A percentile compares a stretch with the other conserved stretches of the same genome.
Conservation (phyloP, 2,797 vertebrate species). For the Enteromius paludinosus region DNA sequence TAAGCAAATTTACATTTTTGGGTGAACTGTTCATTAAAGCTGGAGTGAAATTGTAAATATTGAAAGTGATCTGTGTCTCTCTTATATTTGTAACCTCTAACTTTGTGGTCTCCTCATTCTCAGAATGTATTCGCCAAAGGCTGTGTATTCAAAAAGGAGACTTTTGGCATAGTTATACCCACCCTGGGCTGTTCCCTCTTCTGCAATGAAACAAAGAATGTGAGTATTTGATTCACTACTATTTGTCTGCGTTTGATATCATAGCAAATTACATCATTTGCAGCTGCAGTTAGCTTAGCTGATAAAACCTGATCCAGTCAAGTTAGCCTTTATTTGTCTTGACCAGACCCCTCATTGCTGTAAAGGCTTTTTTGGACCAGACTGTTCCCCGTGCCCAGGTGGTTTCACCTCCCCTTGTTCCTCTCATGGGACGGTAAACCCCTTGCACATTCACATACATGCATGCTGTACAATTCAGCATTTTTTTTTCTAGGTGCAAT, state of each 20-base stretch:
- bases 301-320: neutral
- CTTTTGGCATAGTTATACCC: neutral
- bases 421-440: slow-evolving; percentile 84
- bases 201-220: slow-evolving; percentile 56
- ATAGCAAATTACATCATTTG: neutral
- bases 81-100: neutral
- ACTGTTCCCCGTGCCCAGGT: slow-evolving; percentile 87
- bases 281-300: neutral
- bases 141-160: slow-evolving; percentile 29
- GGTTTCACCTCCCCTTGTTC: slow-evolving; percentile 85
- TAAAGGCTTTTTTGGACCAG: slow-evolving; percentile 88
- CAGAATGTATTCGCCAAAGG: slow-evolving; percentile 32
- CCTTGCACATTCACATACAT: neutral
- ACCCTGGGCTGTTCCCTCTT: slow-evolving; percentile 47
- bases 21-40: neutral
- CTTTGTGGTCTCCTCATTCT: neutral
- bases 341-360: slow-evolving; percentile 86
- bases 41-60: neutral
- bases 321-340: slow-evolving; percentile 33
- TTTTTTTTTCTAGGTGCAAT: slow-evolving; percentile 7
- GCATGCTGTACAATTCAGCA: neutral
- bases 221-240: slow-evolving; percentile 33
- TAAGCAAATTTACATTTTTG: neutral
- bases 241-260: neutral
- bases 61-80: neutral